Base-by-base conservation (phyloP, 2,888 invertebrate species). In the Luperina nickerlii region DNA sequence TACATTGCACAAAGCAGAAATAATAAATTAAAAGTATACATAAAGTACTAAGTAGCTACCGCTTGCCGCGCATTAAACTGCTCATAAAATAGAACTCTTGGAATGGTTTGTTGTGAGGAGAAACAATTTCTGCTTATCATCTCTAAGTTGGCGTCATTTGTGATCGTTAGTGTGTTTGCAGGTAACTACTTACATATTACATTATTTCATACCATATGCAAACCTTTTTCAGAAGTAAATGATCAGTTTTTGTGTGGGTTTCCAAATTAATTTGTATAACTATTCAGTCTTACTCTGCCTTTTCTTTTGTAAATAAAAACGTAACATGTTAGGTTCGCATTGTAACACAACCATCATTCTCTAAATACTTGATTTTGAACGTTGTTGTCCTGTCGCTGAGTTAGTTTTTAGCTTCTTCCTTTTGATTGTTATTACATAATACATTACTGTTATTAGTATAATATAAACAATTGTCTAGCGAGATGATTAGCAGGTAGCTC, bases 81-180 rank as follows among this genome's bases (percentile, higher is more conserved):
- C 45, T 38, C 2, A 27, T 32, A 66, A n/a, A n/a, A 54, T 67
- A 62, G 11, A 27, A 13, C 18, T 15, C 54, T 48, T 18, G 45
- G 54, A 73, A 48, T 54, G 54, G 27, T 54, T 38, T 38, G 70
- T 68, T 38, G 48, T 38, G 57, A 48, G 24, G 7, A 76, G n/a
- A 57, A 15, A 71, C 57, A 27, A 27, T 65, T 63, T 72, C 32
- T 82, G 78, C 83, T 32, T 65, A 63, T 69, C 72, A 78, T 82
- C 72, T 63, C 0, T 27, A n/a, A 32, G 63, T 42, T 57, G 62
- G 57, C 67, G 67, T 68, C 71, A 57, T 72, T 67, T 27, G 13
- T 15, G 45, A 57, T 57, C 72, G 54, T 78, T 72, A 77, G 24
- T 18, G 38, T 24, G 3, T 24, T 20, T 51, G 57, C 32, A 42